Evolutionary conservation across 2,888 invertebrate genomes (phyloP), one percentile per base, ranked within the genome.

Genomic region (Eubasilissa splendida): DNA sequence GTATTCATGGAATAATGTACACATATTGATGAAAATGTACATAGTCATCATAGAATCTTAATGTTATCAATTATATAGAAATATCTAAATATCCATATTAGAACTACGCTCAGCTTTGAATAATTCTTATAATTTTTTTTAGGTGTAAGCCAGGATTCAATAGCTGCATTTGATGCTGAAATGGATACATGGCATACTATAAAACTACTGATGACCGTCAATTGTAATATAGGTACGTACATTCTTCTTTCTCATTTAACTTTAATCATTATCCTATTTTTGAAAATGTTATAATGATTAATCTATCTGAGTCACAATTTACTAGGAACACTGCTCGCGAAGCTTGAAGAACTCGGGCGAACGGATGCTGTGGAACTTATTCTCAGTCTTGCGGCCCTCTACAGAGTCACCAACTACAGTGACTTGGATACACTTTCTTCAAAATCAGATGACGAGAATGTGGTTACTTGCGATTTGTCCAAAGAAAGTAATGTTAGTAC

Each of bases 281-380:
- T 53, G 65, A 53, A 63, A 22, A 33, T 66, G 22, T 42, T 77
- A 31, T 56, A 10, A n/a, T 59, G 14, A 53, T 60, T 12, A 0
- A 52, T 70, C 68, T 63, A 60, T 71, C 5, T 58, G 53, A 56
- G 80, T 84, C 83, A 78, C 84, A 50, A 9, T 50, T n/a, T 86
- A 86, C 56, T 85, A 89, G 92, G 93, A 68, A 88, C 88, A 71
- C 87, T 94, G 76, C 89, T 93, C 75, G 85, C 87, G 63, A 92
- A 91, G 85, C 88, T 94, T 84, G 87, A 89, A 83, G 92, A 92
- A 84, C 88, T 94, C 85, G 92, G 92, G 75, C 88, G 94, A 60
- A 87, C 88, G 71, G 93, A 94, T 86, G 93, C 91, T 0, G 91
- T 91, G 3, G 91, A 92, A 82, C 88, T 91, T n/a, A 87, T 93